A percentile compares a stretch with the other conserved stretches of the same genome.
Evolutionary conservation across 2,113 vertebrate genomes (phyloP).

Genomic region (Corythaixoides concolor): DNA sequence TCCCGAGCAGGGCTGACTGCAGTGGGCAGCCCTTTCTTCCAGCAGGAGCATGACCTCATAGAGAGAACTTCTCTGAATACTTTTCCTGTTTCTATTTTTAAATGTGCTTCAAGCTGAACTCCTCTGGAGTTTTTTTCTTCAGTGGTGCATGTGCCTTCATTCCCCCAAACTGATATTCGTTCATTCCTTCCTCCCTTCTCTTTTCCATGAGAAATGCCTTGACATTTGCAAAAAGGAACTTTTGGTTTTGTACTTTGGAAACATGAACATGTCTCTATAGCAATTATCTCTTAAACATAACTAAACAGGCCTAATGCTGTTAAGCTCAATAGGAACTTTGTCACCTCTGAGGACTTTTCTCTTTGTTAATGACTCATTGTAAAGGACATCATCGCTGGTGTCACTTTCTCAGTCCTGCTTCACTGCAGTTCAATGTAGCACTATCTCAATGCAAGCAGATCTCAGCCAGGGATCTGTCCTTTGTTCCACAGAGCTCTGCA

Average conservation of each 20-base stretch:
- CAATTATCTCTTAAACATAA: conserved; percentile 41
- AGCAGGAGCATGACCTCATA: neutral
- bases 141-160: neutral
- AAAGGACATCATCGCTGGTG: neutral
- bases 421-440: neutral
- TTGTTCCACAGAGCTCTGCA: neutral
- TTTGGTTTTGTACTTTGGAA: conserved; percentile 26
- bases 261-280: neutral
- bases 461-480: neutral
- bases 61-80: neutral
- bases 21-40: neutral
- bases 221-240: conserved; percentile 6
- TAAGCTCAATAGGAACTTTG: neutral
- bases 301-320: conserved; percentile 10
- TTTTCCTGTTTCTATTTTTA: neutral
- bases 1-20: neutral
- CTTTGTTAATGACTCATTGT: conserved; percentile 7
- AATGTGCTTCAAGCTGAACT: neutral
- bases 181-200: neutral
- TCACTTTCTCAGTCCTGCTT: neutral
- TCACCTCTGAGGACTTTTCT: neutral
- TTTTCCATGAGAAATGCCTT: conserved; percentile 3
- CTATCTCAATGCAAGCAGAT: neutral
- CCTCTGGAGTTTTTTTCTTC: neutral
- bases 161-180: neutral